These are phyloP conservation scores for Euzetes globulus DNA, from an alignment of 2,888 invertebrate species.

Conservation along the genomic window DNA sequence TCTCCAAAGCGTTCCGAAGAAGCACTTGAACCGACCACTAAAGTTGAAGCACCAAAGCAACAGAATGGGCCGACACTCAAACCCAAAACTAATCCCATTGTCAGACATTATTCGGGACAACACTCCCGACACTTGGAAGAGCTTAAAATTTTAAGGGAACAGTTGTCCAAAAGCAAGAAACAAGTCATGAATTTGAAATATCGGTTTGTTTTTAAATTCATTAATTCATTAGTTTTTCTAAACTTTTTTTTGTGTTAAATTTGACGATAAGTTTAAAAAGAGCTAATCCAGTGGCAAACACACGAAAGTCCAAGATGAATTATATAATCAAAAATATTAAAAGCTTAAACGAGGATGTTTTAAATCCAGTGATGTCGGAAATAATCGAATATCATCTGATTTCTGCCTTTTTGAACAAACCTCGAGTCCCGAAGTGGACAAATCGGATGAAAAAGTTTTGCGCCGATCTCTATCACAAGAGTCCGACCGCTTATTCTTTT, in stretches of 20 bases:
- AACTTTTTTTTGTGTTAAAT: background rate
- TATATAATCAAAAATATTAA: background rate
- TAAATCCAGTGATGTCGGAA: conserved; percentile 2
- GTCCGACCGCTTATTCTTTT: conserved; percentile 14
- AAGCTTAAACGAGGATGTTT: background rate
- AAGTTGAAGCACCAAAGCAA: background rate
- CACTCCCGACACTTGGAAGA: background rate
- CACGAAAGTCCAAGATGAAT: conserved; percentile 4
- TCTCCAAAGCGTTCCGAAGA: no score
- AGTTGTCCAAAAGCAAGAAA: background rate
- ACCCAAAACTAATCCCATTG: background rate
- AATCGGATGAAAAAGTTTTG: conserved; percentile 18
- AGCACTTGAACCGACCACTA: no score
- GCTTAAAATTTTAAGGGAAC: background rate
- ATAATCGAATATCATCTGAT: background rate
- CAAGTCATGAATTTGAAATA: conserved; percentile 9
- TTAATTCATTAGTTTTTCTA: background rate
- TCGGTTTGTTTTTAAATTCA: background rate
- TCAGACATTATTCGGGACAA: background rate
- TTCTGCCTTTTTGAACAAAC: background rate
- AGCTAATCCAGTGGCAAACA: background rate
- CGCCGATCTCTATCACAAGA: conserved; percentile 14
- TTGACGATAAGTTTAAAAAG: background rate
- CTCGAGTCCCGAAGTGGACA: conserved; percentile 3
- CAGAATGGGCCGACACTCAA: background rate